A percentile compares a stretch with the other conserved stretches of the same genome.
Conservation (phyloP, 2,113 vertebrate genomes). For the Tichodroma muraria region DNA sequence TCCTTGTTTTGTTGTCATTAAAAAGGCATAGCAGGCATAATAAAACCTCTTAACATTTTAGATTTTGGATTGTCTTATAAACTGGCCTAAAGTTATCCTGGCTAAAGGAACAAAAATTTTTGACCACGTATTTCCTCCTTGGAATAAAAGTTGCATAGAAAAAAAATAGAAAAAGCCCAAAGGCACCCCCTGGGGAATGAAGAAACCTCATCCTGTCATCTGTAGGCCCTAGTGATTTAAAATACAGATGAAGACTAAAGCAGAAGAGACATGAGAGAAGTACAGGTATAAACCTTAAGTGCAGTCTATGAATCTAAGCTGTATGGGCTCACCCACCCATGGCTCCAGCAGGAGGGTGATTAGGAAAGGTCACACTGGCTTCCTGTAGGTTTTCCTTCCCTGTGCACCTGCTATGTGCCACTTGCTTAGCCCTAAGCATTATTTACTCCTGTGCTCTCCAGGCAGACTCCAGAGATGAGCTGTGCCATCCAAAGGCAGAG, state of each 20-base stretch:
- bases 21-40: not conserved
- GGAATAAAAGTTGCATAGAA: not conserved
- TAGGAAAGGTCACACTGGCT: not conserved
- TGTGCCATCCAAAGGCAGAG: conserved; percentile 61
- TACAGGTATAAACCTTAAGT: not conserved
- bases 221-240: not conserved
- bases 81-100: not conserved
- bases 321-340: accelerated
- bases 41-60: not conserved
- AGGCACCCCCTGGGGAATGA: not conserved
- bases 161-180: not conserved
- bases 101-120: not conserved
- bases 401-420: not conserved
- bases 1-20: not conserved
- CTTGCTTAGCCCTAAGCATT: not conserved
- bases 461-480: conserved; percentile 66
- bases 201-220: not conserved
- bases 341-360: not conserved
- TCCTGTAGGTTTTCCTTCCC: not conserved
- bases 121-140: not conserved
- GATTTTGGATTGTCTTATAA: not conserved
- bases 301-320: accelerated
- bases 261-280: not conserved
- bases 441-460: conserved; percentile 64
- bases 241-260: not conserved